Evolutionary conservation across 2,113 vertebrate species (phyloP).

Genomic region (human (Homo sapiens)): GRCh38 chr7:66150501-66151000

Average conservation of each 20-base stretch:
- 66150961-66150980: not conserved
- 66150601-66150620: not conserved
- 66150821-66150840: not conserved
- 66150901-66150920: not conserved
- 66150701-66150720: constrained; percentile 18
- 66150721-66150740: not conserved
- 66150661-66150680: not conserved
- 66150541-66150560: not conserved
- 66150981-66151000: not conserved
- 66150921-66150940: not conserved
- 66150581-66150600: not conserved
- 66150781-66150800: too few species aligned
- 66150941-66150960: not conserved
- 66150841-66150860: not conserved
- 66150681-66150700: not conserved
- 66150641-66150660: not conserved
- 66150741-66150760: not conserved
- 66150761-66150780: not conserved
- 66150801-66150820: not conserved
- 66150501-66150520: not conserved
- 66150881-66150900: not conserved
- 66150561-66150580: not conserved
- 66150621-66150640: not conserved
- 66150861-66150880: not conserved
- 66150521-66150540: not conserved